These are phyloP conservation scores for Atta cephalotes DNA, from an alignment of 1,140 invertebrate species.

Conservation along the genomic window DNA sequence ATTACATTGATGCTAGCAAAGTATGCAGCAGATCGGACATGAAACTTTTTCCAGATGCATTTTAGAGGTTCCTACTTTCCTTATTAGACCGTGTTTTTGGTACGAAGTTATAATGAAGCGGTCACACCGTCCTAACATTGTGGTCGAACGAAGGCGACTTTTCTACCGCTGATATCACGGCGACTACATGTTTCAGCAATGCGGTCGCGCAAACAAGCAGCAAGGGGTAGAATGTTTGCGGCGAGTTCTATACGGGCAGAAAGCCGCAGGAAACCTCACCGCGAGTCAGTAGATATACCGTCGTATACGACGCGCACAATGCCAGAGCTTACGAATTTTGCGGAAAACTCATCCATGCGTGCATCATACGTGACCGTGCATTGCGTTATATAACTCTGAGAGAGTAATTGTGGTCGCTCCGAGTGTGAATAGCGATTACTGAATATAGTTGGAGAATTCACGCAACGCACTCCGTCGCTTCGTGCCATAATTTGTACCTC, in stretches of 20 bases:
- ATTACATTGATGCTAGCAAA: neutral
- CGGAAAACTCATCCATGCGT: constrained; percentile 64
- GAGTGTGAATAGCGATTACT: constrained; percentile 61
- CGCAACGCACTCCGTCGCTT: constrained; percentile 47
- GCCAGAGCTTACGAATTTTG: constrained; percentile 66
- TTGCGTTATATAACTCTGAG: constrained; percentile 59
- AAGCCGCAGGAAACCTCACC: constrained; percentile 63
- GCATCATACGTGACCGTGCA: constrained; percentile 55
- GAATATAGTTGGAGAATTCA: constrained; percentile 56
- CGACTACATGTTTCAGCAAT: constrained; percentile 58
- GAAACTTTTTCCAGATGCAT: constrained; percentile 35
- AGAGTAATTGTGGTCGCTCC: constrained; percentile 57
- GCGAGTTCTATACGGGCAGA: constrained; percentile 62
- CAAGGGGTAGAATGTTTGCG: constrained; percentile 62
- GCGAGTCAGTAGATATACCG: constrained; percentile 41
- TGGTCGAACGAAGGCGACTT: constrained; percentile 63
- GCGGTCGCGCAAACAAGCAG: constrained; percentile 61
- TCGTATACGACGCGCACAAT: constrained; percentile 60
- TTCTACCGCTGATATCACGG: constrained; percentile 47
- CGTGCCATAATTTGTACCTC: constrained; percentile 45
- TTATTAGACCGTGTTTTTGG: constrained; percentile 39
- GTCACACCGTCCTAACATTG: constrained; percentile 46
- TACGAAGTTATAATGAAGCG: constrained; percentile 58
- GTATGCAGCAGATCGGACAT: neutral
- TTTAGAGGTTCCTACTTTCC: neutral